Base-by-base conservation (phyloP, 2,888 invertebrate genomes). In the Matsumyia berberina region DNA sequence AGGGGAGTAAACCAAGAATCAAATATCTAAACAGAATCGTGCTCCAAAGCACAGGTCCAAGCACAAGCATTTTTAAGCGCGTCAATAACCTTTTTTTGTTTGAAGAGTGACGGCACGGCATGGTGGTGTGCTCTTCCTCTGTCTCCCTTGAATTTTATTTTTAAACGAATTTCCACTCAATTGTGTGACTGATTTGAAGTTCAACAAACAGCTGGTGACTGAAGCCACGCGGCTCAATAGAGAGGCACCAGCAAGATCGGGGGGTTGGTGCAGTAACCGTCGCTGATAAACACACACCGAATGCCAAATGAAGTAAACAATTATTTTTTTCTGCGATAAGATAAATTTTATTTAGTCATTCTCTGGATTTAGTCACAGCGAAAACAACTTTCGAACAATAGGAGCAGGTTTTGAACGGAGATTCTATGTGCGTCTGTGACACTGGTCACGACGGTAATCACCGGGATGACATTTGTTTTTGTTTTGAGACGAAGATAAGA, bases 181-280 rank as follows among this genome's bases (percentile, higher is more conserved):
- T 19, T 73, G 19, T 55, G 17, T 73, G 72, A 69, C 69, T 74
- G 69, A 74, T 76, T 69, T 76, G 35, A 81, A 76, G 81, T 81
- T 81, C 81, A 81, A 81, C 29, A 81, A 76, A 81, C 81, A 81
- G 74, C 81, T 70, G 24, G 4, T 4, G 24, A 81, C 76, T 64
- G 57, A 19, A 76, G 64, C 69, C 76, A 81, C 42, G 53, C 60
- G 62, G 49, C 8, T 33, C 33, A 42, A 60, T 9, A 1, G 29
- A 17, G 11, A 33, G 19, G 33, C 57, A 35, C 37, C 57, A 29
- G 12, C 37, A 0, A 42, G 51, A 44, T 66, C 49, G n/a, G 19
- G 9, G 37, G 55, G 66, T 44, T 67, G 37, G 60, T 44, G 31
- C 42, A 55, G 24, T 57, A 44, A 19, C 42, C 19, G 49, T 33